phyloP scores from a whole-genome alignment of 2,797 vertebrate genomes.

The Lates japonicus region DNA sequence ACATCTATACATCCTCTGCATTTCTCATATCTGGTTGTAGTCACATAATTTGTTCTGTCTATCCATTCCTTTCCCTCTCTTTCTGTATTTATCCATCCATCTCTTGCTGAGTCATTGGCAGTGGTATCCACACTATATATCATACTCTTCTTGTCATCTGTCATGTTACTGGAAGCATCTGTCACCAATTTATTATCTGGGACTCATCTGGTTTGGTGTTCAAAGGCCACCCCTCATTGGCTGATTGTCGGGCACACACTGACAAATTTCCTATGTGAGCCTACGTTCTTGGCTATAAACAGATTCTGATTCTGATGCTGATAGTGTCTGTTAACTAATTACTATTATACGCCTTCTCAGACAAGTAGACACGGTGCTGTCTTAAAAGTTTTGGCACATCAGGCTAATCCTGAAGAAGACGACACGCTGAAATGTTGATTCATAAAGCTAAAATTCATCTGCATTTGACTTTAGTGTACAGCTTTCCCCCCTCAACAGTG shows the following conservation, averaged over 20 bases:
- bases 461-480: neutral
- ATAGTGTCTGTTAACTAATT: neutral
- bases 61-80: neutral
- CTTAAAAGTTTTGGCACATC: neutral
- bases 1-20: too few species aligned
- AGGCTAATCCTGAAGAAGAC: neutral
- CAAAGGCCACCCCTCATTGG: conserved; percentile 23
- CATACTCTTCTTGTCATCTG: conserved; percentile 30
- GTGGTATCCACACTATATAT: conserved; percentile 26
- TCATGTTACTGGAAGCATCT: conserved; percentile 47
- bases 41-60: conserved; percentile 15
- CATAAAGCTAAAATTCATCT: neutral
- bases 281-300: neutral
- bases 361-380: neutral
- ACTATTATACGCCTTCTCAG: neutral
- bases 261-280: conserved; percentile 8
- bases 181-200: conserved; percentile 39
- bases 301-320: neutral
- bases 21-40: conserved; percentile 14
- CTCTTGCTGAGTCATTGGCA: conserved; percentile 26
- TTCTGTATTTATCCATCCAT: conserved; percentile 23
- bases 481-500: neutral
- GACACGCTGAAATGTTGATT: neutral
- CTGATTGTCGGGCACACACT: conserved; percentile 6
- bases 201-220: conserved; percentile 34